Evolutionary conservation across 1,140 invertebrate genomes (phyloP), one percentile per base, ranked within the genome.

Genomic region (Lerema accius): DNA sequence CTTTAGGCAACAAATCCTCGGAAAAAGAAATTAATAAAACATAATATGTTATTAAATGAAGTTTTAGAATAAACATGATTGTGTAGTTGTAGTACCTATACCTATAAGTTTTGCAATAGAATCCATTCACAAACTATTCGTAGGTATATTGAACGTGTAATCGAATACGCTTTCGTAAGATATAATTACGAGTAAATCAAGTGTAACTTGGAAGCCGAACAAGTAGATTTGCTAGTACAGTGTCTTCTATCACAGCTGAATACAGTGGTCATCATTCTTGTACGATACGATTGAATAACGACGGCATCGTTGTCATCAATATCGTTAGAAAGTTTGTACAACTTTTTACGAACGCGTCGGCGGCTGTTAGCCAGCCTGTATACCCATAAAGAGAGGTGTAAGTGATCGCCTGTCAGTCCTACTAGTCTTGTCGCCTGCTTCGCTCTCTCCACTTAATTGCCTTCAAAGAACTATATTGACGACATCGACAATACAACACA

Each of bases 271-370:
- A 32, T 32, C 28, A 32, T 1, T 23, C 19, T 32, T 32, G 28
- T 9, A 23, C 28, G 28, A 4, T 9, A 7, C n/a, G 28, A 53
- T 53, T 67, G 15, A 66, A 63, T 68, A 70, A 69, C 63, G 60
- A 73, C 42, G 28, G 59, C 55, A 58, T 50, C 37, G 46, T 66
- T 56, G 51, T 48, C 65, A 71, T 71, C 62, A 74, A 74, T 80
- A 73, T 71, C 65, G 69, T 61, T 89, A 86, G 84, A 89, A 89
- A 89, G 86, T 82, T 46, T 72, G 50, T 61, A 67, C 75, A 66
- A 65, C 48, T 82, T 83, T 84, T 85, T 83, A 79, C 76, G 73
- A 56, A 73, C 58, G 61, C 69, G 73, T 76, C 71, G 75, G 50
- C 61, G 65, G 45, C 64, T 64, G 49, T 50, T 39, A 56, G 53